phyloP scores from a whole-genome alignment of 2,797 vertebrate species.

The Manis javanica region DNA sequence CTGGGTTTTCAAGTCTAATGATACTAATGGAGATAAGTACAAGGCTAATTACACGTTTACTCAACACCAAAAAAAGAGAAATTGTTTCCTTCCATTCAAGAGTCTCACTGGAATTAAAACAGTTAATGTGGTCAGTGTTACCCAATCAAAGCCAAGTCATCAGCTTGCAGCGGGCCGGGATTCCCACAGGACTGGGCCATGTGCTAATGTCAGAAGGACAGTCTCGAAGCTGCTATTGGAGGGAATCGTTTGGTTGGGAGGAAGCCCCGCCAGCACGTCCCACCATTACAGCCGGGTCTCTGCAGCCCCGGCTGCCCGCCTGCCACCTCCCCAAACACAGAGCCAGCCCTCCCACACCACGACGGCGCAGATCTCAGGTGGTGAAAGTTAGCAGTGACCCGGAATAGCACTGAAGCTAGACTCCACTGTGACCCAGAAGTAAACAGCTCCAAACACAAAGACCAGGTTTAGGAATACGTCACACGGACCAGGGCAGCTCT shows the following conservation, averaged over 20 bases:
- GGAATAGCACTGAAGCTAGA: not conserved
- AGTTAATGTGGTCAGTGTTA: not conserved
- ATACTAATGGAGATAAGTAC: slow-evolving; percentile 91
- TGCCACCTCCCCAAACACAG: not conserved
- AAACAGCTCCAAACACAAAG: slow-evolving; percentile 43
- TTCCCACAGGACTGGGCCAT: not conserved
- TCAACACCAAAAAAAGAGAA: slow-evolving; percentile 81
- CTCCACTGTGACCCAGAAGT: slow-evolving; percentile 63
- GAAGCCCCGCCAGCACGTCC: not conserved
- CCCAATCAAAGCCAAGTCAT: slow-evolving; percentile 49
- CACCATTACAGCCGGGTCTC: not conserved
- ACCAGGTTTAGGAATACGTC: not conserved
- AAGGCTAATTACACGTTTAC: slow-evolving; percentile 90
- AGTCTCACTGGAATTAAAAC: slow-evolving; percentile 61
- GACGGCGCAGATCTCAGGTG: slow-evolving; percentile 46
- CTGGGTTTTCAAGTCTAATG: slow-evolving; percentile 89
- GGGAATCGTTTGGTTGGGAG: not conserved
- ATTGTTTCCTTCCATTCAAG: slow-evolving; percentile 72
- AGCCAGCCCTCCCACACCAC: not conserved
- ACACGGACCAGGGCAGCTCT: slow-evolving; percentile 37
- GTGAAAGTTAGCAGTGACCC: slow-evolving; percentile 64
- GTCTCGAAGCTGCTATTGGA: not conserved
- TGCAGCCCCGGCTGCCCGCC: not conserved
- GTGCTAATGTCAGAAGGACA: not conserved
- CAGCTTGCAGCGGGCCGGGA: not conserved